Conservation (phyloP, 1,140 invertebrate genomes). For the Prorops nasuta region DNA sequence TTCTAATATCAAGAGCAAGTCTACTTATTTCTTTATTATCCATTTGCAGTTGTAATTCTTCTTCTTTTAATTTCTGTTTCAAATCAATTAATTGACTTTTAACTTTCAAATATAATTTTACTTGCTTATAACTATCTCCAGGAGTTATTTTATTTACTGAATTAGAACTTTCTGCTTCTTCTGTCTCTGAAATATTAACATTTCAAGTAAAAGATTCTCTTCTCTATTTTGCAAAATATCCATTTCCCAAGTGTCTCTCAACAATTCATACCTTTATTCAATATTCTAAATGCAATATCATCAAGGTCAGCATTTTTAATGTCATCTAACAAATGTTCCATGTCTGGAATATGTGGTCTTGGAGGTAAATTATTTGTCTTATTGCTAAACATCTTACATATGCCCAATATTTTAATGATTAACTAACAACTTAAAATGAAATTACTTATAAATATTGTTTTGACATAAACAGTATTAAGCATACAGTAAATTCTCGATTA, state of each 20-base stretch:
- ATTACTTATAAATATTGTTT: too few species aligned
- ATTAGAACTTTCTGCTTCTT: slow-evolving; percentile 23
- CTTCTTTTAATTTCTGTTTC: slow-evolving; percentile 25
- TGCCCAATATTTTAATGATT: too few species aligned
- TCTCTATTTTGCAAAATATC: not conserved
- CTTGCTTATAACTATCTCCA: slow-evolving; percentile 35
- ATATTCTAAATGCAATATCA: slow-evolving; percentile 38
- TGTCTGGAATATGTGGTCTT: slow-evolving; percentile 31
- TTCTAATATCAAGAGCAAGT: slow-evolving; percentile 43
- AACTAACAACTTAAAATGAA: too few species aligned
- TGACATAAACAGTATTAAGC: too few species aligned
- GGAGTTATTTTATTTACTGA: slow-evolving; percentile 23
- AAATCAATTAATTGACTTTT: slow-evolving; percentile 37
- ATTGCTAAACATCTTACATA: slow-evolving; percentile 42
- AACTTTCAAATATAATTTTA: slow-evolving; percentile 38
- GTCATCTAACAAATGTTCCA: slow-evolving; percentile 41
- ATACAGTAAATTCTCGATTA: too few species aligned
- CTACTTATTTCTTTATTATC: slow-evolving; percentile 35
- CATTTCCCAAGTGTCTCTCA: too few species aligned
- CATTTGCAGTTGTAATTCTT: slow-evolving; percentile 25
- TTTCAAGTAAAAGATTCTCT: not conserved
- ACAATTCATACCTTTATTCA: slow-evolving; percentile 29
- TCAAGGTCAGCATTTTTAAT: slow-evolving; percentile 24
- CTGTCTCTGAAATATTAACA: slow-evolving; percentile 15
- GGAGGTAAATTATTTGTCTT: slow-evolving; percentile 40